phyloP scores from a whole-genome alignment of 2,797 vertebrate species.

The Phalanger gymnotis region DNA sequence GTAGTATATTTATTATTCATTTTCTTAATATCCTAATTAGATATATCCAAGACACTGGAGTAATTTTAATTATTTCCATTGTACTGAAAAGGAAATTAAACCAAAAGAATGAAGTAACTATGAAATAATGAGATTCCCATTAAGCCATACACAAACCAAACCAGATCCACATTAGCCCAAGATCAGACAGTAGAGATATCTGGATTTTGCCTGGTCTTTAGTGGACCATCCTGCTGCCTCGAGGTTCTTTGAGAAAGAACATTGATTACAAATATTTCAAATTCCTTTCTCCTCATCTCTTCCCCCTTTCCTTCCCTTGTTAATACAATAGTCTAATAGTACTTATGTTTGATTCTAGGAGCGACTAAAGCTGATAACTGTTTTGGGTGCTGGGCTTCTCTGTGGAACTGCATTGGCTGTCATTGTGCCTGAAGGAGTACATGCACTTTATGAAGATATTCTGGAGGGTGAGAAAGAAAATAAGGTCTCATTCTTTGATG shows the following conservation, averaged over 20 bases:
- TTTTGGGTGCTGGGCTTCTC: conserved; percentile 96
- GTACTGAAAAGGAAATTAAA: conserved; percentile 21
- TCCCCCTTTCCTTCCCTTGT: not conserved
- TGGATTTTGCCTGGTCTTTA: not conserved
- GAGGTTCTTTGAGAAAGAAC: conserved; percentile 21
- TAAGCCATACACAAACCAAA: not conserved
- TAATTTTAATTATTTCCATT: not conserved
- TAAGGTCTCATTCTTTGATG: conserved; percentile 6
- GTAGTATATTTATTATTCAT: not conserved
- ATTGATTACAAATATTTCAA: conserved; percentile 11
- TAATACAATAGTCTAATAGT: conserved; percentile 24
- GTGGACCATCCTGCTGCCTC: not conserved
- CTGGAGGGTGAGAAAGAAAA: conserved; percentile 90
- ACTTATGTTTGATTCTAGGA: conserved; percentile 87
- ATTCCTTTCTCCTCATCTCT: not conserved
- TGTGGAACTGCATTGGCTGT: conserved; percentile 98
- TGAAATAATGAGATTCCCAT: conserved; percentile 33
- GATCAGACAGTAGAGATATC: not conserved
- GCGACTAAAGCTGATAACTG: conserved; percentile 95
- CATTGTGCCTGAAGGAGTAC: conserved; percentile 98
- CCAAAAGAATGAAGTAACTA: not conserved
- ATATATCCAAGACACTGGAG: not conserved
- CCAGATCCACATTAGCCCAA: not conserved
- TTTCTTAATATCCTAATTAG: conserved; percentile 5
- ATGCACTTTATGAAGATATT: conserved; percentile 97